Percentiles rank a stretch among this genome's conserved stretches.
Conservation (phyloP, 1,140 invertebrate species). For the Tetramorium alpestre region DNA sequence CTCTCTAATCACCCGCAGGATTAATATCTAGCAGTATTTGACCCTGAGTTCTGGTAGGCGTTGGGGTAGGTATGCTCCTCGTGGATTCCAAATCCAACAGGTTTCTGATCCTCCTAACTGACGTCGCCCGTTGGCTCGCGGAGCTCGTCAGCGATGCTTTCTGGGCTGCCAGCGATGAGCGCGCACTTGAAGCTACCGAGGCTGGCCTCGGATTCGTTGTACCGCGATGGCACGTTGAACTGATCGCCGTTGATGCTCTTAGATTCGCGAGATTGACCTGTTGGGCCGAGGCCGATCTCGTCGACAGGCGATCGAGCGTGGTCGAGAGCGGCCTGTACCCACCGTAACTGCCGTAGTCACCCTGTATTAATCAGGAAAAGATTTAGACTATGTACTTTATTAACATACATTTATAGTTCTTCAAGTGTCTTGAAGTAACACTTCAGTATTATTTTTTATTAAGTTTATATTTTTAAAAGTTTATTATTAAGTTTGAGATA, state of each 20-base stretch:
- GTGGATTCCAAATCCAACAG: slow-evolving; percentile 89
- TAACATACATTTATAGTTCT: not conserved
- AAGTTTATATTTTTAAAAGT: too few relatives aligned
- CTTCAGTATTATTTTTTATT: too few relatives aligned
- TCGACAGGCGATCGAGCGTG: slow-evolving; percentile 84
- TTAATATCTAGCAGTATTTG: slow-evolving; percentile 94
- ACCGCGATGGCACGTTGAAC: slow-evolving; percentile 82
- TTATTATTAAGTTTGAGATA: not conserved
- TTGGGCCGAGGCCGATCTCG: slow-evolving; percentile 83
- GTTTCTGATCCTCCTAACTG: slow-evolving; percentile 92
- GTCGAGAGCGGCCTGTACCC: slow-evolving; percentile 85
- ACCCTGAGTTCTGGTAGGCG: slow-evolving; percentile 89
- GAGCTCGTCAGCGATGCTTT: slow-evolving; percentile 80
- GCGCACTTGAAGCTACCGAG: slow-evolving; percentile 82
- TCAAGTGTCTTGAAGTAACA: not conserved
- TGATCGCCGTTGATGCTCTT: slow-evolving; percentile 84
- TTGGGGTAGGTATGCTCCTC: slow-evolving; percentile 89
- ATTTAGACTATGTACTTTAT: not conserved
- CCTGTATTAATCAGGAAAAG: slow-evolving; percentile 71
- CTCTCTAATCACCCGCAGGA: slow-evolving; percentile 88
- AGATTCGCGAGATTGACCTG: slow-evolving; percentile 85
- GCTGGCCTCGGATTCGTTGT: slow-evolving; percentile 80
- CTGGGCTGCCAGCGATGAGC: slow-evolving; percentile 79
- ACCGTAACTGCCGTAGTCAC: slow-evolving; percentile 84
- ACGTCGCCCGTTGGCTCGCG: slow-evolving; percentile 88